Conservation (phyloP, 2,888 invertebrate species). For the Hedya salicella region DNA sequence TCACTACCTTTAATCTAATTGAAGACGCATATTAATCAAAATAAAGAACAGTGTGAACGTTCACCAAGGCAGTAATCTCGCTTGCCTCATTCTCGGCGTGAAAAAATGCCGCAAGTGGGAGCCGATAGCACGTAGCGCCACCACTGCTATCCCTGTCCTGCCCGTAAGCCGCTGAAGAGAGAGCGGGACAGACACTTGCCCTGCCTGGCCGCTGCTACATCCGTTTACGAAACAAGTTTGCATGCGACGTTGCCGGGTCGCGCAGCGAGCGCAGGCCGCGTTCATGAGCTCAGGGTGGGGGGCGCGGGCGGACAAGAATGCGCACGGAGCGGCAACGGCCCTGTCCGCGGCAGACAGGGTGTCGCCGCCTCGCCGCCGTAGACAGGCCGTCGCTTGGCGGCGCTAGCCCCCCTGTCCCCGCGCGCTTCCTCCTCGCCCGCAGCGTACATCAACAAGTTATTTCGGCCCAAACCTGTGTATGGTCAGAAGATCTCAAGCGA, state of each 20-base stretch:
- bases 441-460: constrained; percentile 84
- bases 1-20: too few species aligned
- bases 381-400: constrained; percentile 90
- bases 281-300: constrained; percentile 67
- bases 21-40: neutral
- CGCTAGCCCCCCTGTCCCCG: constrained; percentile 74
- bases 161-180: constrained; percentile 51
- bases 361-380: constrained; percentile 94
- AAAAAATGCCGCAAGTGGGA: constrained; percentile 87
- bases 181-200: constrained; percentile 69
- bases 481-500: constrained; percentile 70
- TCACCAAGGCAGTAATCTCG: constrained; percentile 84
- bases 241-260: constrained; percentile 83
- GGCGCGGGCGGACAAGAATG: constrained; percentile 84
- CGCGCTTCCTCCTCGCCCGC: constrained; percentile 59
- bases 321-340: constrained; percentile 87
- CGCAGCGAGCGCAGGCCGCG: constrained; percentile 80
- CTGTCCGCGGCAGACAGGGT: constrained; percentile 96
- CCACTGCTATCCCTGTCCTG: constrained; percentile 70
- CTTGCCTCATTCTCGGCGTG: constrained; percentile 88
- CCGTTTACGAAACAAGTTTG: constrained; percentile 90
- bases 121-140: constrained; percentile 86
- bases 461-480: constrained; percentile 71
- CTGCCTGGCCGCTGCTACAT: constrained; percentile 86
- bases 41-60: constrained; percentile 69